Evolutionary conservation across 2,797 vertebrate genomes (phyloP).

Genomic region (Helicolenus hilgendorfi): DNA sequence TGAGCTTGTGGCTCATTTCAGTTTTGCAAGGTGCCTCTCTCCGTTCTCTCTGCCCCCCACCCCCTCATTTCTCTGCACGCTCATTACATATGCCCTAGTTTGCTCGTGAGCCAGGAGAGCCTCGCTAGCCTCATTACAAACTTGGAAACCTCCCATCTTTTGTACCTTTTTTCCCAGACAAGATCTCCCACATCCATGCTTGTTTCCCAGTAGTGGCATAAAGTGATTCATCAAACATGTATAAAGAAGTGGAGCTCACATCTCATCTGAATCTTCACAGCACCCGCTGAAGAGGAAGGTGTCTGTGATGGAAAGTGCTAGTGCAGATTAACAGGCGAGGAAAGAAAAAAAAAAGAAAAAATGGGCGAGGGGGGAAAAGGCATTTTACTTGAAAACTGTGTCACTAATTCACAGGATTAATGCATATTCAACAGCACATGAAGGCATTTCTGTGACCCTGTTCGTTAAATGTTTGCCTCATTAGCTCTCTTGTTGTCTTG

Average conservation of each 20-base stretch:
- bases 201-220: constrained; percentile 71
- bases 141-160: constrained; percentile 82
- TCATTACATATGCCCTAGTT: constrained; percentile 88
- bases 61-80: constrained; percentile 58
- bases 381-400: constrained; percentile 61
- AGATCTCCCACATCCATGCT: constrained; percentile 74
- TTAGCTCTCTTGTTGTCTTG: constrained; percentile 76
- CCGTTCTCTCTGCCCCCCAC: constrained; percentile 32
- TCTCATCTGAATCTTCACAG: constrained; percentile 75
- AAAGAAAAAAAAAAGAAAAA: constrained; percentile 18
- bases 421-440: constrained; percentile 80
- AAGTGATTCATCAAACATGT: constrained; percentile 86
- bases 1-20: constrained; percentile 50
- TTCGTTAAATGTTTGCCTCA: constrained; percentile 84
- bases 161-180: constrained; percentile 80
- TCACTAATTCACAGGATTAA: constrained; percentile 60
- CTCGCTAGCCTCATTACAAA: constrained; percentile 86
- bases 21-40: constrained; percentile 44
- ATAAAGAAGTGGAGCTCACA: constrained; percentile 74
- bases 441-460: constrained; percentile 71
- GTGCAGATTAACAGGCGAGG: constrained; percentile 53
- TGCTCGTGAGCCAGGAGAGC: constrained; percentile 80
- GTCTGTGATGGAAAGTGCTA: constrained; percentile 44
- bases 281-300: constrained; percentile 44
- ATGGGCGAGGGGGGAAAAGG: constrained; percentile 19